Conservation (phyloP, 2,113 vertebrate species). For the Carettochelys insculpta region DNA sequence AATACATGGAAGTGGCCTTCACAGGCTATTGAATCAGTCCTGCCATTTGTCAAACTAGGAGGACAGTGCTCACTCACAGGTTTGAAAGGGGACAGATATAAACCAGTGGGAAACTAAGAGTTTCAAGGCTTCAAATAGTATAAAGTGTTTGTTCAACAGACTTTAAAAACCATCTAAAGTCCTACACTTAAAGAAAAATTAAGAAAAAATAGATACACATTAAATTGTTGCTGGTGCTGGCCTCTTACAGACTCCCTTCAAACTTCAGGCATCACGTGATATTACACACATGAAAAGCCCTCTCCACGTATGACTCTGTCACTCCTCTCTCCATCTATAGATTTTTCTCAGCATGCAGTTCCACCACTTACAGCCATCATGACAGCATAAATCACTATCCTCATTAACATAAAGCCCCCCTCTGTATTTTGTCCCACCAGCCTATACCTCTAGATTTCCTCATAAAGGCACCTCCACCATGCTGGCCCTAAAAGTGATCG, state of each 20-base stretch:
- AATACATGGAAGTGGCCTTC: background rate
- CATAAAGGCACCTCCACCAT: background rate
- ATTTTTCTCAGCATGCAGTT: background rate
- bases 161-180: background rate
- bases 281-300: background rate
- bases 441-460: background rate
- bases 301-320: background rate
- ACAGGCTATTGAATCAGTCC: background rate
- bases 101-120: slow-evolving; percentile 5
- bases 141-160: background rate
- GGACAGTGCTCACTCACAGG: background rate
- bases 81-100: background rate
- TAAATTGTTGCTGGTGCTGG: background rate
- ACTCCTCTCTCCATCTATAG: background rate
- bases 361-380: background rate
- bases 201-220: background rate
- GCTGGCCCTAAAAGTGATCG: background rate
- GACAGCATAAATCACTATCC: too few relatives aligned
- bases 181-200: slow-evolving; percentile 11
- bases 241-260: background rate
- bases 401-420: background rate
- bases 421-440: background rate
- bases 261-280: background rate
- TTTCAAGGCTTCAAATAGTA: background rate
- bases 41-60: background rate